Evolutionary conservation across 2,113 vertebrate species (phyloP), one percentile per base, ranked within the genome.

Genomic region (Stomatorhinus ivindoensis): DNA sequence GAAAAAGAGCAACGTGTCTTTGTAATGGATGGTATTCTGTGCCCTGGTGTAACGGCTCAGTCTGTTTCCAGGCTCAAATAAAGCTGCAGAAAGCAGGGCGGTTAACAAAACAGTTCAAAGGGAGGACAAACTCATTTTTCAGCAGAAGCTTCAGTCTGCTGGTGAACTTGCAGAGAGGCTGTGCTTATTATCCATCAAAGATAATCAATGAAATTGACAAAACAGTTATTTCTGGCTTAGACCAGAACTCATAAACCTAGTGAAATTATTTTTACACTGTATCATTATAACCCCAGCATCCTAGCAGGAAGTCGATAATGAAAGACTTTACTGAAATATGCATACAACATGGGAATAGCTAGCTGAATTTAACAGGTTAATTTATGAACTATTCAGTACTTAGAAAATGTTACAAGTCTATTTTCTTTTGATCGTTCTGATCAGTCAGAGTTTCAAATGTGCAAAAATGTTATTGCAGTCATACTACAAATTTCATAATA

Each of bases 141-240:
- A 69, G 15, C 31, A 24, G 7, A 27, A 69, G 35, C 58, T 65
- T 88, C 19, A 88, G 1, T 39, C 87, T 48, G 55, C 46, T 27
- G 39, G 24, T 48, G 87, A 44, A 21, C 46, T 86, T 48, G 27
- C 87, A 15, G 21, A 47, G 13, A 46, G 39, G 44, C 21, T 73
- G 39, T 7, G 47, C 21, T 46, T 61, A 73, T 39, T 21, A 58
- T 69, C 87, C 21, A n/a, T 69, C 53, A 88, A 42, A 48, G 58
- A 88, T 88, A 69, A 88, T 88, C 42, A 44, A 73, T n/a, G 58
- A 58, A 61, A 87, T 61, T 87, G 51, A 15, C 55, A 48, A 11
- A 27, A 88, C 10, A 88, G 55, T 58, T 4, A 88, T 27, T 35
- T 42, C 44, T 73, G 44, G 15, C 4, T 87, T 42, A 58, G 51